Evolutionary conservation across 2,888 invertebrate genomes (phyloP).

Genomic region (Drosophila pseudotalamancana): DNA sequence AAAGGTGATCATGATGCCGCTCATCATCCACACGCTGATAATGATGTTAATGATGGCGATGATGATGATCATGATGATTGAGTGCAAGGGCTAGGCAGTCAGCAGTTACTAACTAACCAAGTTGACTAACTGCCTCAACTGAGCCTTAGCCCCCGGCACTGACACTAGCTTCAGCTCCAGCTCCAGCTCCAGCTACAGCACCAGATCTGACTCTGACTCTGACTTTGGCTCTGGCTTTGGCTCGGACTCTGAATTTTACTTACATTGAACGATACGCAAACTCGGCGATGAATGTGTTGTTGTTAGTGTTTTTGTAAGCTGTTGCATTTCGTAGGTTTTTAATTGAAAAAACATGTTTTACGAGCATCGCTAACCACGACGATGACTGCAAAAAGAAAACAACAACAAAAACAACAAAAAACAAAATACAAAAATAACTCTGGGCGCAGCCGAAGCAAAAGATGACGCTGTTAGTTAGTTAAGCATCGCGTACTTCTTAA

Average conservation of each 20-base stretch:
- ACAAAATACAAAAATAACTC: slow-evolving; percentile 26
- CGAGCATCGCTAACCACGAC: slow-evolving; percentile 77
- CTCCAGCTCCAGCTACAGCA: slow-evolving; percentile 1
- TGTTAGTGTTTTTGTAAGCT: slow-evolving; percentile 38
- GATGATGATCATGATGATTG: slow-evolving; percentile 28
- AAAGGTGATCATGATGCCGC: slow-evolving; percentile 30
- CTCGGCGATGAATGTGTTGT: slow-evolving; percentile 30
- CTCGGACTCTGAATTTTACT: slow-evolving; percentile 28
- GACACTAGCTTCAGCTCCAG: not conserved
- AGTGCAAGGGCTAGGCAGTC: slow-evolving; percentile 30
- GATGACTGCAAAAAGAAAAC: slow-evolving; percentile 47
- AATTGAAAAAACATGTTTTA: slow-evolving; percentile 82
- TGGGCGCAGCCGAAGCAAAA: slow-evolving; percentile 62
- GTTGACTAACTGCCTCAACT: slow-evolving; percentile 55
- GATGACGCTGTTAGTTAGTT: slow-evolving; percentile 76
- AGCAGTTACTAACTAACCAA: slow-evolving; percentile 36
- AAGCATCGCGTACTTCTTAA: slow-evolving; percentile 64
- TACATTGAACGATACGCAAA: slow-evolving; percentile 40
- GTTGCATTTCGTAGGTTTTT: slow-evolving; percentile 78
- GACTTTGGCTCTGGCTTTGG: slow-evolving; percentile 5
- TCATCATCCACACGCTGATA: slow-evolving; percentile 21
- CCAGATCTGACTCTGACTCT: slow-evolving; percentile 3
- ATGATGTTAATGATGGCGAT: slow-evolving; percentile 1
- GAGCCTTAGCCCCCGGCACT: slow-evolving; percentile 42
- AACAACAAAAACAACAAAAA: slow-evolving; percentile 24